Evolutionary conservation across 2,113 vertebrate species (phyloP), one percentile per base, ranked within the genome.

Genomic region (Meriones unguiculatus): DNA sequence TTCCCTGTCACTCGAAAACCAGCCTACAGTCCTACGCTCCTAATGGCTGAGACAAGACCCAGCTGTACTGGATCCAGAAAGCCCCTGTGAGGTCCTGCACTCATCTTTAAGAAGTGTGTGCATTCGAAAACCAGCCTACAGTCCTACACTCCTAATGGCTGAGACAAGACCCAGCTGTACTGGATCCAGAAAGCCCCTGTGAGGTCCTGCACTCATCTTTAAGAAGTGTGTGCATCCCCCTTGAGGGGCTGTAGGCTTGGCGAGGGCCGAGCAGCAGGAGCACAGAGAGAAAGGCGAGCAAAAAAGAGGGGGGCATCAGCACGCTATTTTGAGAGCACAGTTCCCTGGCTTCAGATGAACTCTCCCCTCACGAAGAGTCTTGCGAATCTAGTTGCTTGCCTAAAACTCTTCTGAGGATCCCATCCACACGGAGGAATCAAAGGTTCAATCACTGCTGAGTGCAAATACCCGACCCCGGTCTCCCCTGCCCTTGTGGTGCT

Each of bases 1-100:
- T 96, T 85, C 41, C 20, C 50, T 65, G 84, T 57, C 90, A 75
- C 77, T 18, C 52, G 70, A 75, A 52, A 96, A 18, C 5, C 80
- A 59, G 8, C 14, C 25, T 18, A 85, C n/a, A 41, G 41, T 89
- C 50, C 50, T 50, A 41, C 22, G 59, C 1, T 78, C 22, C 62
- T 13, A 64, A 41, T 35, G 1, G 7, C 20, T 86, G 50, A 90
- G 24, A 92, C 72, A 13, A 94, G 41, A 59, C 64, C 95, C 46
- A 77, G 69, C 80, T 32, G 84, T 12, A 52, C 28, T 80, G 80
- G 24, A 95, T 38, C 50, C 72, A 65, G 35, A 87, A 81, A 72
- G 41, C 22, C 15, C 28, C 15, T n/a, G n/a, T 41, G 54, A 78
- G 76, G 41, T 30, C 76, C 41, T 30, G 25, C 30, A 22, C 5